phyloP scores from a whole-genome alignment of 2,797 vertebrate genomes.

The Molothrus aeneus region DNA sequence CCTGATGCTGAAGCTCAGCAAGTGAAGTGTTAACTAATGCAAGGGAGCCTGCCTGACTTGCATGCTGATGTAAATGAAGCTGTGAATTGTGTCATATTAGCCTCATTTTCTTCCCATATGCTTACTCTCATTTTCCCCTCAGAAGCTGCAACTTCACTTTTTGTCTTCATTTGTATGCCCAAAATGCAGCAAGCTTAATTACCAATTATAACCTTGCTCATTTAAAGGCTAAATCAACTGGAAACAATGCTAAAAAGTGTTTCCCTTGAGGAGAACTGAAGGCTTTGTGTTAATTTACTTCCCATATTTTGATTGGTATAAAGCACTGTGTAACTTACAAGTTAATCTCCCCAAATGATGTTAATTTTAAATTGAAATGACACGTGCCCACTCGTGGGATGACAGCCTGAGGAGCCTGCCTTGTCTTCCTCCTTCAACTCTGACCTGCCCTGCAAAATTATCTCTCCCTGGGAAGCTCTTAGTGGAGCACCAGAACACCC shows the following conservation, averaged over 20 bases:
- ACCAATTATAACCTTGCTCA: slow-evolving; percentile 51
- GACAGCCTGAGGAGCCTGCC: background rate
- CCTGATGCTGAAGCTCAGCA: background rate
- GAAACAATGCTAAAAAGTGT: slow-evolving; percentile 42
- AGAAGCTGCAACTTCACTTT: slow-evolving; percentile 42
- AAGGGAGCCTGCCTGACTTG: background rate
- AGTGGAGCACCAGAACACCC: background rate
- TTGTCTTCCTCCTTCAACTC: slow-evolving; percentile 29
- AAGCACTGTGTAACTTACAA: slow-evolving; percentile 23
- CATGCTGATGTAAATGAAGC: slow-evolving; percentile 44
- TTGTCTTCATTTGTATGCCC: slow-evolving; percentile 51
- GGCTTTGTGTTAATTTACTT: slow-evolving; percentile 48
- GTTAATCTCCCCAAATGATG: slow-evolving; percentile 32
- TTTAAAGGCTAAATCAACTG: slow-evolving; percentile 61
- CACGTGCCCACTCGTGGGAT: background rate
- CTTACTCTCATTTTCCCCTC: slow-evolving; percentile 37
- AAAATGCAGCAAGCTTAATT: slow-evolving; percentile 56
- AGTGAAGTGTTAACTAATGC: background rate
- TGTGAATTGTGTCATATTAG: slow-evolving; percentile 50
- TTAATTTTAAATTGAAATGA: slow-evolving; percentile 46
- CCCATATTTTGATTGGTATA: slow-evolving; percentile 51
- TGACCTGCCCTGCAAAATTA: background rate
- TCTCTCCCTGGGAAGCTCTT: background rate
- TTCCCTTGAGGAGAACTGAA: slow-evolving; percentile 44
- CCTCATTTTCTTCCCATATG: slow-evolving; percentile 53